Conservation (phyloP, 2,113 vertebrate species). For the Cheirogaleus medius region DNA sequence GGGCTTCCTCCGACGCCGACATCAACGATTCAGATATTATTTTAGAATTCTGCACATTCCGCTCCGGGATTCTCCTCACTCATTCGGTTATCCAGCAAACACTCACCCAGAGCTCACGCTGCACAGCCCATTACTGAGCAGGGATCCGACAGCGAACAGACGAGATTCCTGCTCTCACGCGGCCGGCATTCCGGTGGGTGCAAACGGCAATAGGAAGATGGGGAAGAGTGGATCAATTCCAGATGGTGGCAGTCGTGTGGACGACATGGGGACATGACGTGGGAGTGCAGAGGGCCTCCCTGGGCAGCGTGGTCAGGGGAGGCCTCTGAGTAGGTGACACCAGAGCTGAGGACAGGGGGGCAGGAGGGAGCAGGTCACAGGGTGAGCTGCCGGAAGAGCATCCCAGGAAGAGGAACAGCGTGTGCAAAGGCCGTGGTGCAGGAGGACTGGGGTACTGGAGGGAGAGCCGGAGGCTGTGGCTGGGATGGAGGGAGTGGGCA, state of each 20-base stretch:
- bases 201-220: background rate
- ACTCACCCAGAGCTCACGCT: background rate
- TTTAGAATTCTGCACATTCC: background rate
- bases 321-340: background rate
- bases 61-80: background rate
- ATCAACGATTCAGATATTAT: background rate
- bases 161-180: accelerated
- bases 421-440: background rate
- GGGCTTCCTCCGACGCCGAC: background rate
- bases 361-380: background rate
- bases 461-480: background rate
- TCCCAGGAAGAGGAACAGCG: background rate
- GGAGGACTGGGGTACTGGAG: background rate
- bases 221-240: background rate
- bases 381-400: background rate
- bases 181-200: background rate
- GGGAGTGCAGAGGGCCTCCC: background rate
- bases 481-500: background rate
- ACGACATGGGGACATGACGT: accelerated
- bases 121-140: background rate
- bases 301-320: accelerated
- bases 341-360: background rate
- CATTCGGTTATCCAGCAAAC: background rate
- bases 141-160: background rate
- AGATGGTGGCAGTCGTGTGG: background rate